phyloP scores from a whole-genome alignment of 1,140 invertebrate genomes.

The Drosophila pseudoobscura region DNA sequence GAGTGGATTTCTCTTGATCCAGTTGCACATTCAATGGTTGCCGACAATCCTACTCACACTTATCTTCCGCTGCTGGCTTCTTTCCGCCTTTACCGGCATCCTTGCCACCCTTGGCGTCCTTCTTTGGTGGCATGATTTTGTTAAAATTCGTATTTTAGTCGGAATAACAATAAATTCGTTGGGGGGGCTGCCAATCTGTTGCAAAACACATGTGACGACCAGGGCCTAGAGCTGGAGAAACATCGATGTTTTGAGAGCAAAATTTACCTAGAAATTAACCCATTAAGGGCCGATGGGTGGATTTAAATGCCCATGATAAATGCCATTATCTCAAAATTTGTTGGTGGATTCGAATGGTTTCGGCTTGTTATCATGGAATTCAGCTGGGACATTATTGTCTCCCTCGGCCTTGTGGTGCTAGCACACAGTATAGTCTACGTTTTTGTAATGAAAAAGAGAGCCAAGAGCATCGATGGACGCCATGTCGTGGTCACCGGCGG shows the following conservation, averaged over 20 bases:
- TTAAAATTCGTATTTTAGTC: slow-evolving; percentile 14
- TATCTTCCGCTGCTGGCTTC: slow-evolving; percentile 83
- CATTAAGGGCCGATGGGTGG: too few relatives aligned
- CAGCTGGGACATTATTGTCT: slow-evolving; percentile 55
- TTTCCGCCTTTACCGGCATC: slow-evolving; percentile 85
- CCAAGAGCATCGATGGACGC: slow-evolving; percentile 79
- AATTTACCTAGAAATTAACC: too few relatives aligned
- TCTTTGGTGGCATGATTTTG: slow-evolving; percentile 88
- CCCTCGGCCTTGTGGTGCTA: slow-evolving; percentile 34
- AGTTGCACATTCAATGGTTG: rapidly evolving
- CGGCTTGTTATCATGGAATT: slow-evolving; percentile 48
- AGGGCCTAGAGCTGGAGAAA: not conserved
- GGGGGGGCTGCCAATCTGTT: slow-evolving; percentile 11
- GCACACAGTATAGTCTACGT: slow-evolving; percentile 52
- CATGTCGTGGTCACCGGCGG: slow-evolving; percentile 94
- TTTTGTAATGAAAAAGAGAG: slow-evolving; percentile 71
- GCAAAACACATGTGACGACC: slow-evolving; percentile 17
- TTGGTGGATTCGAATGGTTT: not conserved
- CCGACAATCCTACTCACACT: slow-evolving; percentile 73
- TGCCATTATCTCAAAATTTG: too few relatives aligned
- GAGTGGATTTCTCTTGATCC: not conserved
- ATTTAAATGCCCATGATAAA: too few relatives aligned
- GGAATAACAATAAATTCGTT: slow-evolving; percentile 33
- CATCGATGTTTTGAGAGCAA: too few relatives aligned
- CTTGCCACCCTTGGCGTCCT: slow-evolving; percentile 84